Percentiles rank a stretch among this genome's conserved stretches.
These are phyloP conservation scores for Eurosta solidaginis DNA, from an alignment of 1,140 invertebrate genomes.

Conservation along the genomic window DNA sequence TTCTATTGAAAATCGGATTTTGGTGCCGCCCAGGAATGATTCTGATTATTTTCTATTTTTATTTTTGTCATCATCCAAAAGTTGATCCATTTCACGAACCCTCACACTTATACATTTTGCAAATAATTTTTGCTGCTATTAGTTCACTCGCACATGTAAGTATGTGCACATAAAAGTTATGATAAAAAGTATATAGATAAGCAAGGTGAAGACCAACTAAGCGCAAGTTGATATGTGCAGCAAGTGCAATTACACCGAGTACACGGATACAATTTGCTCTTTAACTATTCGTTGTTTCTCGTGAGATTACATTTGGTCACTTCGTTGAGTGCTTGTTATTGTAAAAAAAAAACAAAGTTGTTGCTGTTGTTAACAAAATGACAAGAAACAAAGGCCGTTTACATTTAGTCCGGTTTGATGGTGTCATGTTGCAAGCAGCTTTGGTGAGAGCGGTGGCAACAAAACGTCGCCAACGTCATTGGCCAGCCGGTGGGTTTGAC, in stretches of 20 bases:
- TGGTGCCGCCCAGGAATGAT: too few relatives aligned
- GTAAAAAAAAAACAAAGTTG: too few relatives aligned
- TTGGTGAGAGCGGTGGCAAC: not conserved
- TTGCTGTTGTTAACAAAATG: not conserved
- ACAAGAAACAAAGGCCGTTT: constrained; percentile 18
- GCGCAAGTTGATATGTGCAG: not conserved
- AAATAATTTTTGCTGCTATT: too few relatives aligned
- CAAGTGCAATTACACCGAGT: constrained; percentile 3
- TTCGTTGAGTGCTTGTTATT: not conserved
- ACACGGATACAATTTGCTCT: not conserved
- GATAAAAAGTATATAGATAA: not conserved
- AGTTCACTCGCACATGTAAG: too few relatives aligned
- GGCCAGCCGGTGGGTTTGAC: not conserved
- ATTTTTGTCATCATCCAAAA: too few relatives aligned
- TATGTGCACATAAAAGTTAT: not conserved
- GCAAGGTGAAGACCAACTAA: constrained; percentile 26
- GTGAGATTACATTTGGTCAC: not conserved
- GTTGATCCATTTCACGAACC: too few relatives aligned
- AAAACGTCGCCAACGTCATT: not conserved
- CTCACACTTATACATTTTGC: too few relatives aligned
- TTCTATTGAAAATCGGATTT: too few relatives aligned
- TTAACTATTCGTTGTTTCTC: not conserved
- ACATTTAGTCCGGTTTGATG: constrained; percentile 10
- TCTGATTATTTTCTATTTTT: too few relatives aligned
- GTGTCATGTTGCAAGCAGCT: not conserved